Percentiles rank a stretch among this genome's conserved stretches.
Conservation (phyloP, 1,140 invertebrate genomes). For the Drosophila burlai region DNA sequence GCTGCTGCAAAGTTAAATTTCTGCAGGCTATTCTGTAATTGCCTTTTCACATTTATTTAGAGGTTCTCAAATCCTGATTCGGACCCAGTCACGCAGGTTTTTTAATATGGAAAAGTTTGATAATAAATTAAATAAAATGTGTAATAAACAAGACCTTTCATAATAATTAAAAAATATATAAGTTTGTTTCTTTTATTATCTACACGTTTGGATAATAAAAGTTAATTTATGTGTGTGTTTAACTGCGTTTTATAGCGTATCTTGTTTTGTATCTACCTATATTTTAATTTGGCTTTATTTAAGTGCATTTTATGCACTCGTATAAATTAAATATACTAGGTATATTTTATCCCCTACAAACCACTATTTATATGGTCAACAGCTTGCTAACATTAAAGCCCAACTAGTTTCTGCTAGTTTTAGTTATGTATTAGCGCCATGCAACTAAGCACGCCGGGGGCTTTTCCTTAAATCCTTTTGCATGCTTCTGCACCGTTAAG, state of each 20-base stretch:
- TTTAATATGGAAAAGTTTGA: not conserved
- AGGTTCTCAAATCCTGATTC: constrained; percentile 1
- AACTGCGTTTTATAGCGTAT: no score
- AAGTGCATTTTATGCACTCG: not conserved
- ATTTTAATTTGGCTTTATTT: not conserved
- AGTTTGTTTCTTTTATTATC: not conserved
- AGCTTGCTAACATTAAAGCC: constrained; percentile 8
- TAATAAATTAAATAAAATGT: not conserved
- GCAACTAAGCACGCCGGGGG: constrained; percentile 6
- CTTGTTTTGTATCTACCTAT: not conserved
- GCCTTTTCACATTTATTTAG: constrained; percentile 16
- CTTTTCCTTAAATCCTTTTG: constrained; percentile 29
- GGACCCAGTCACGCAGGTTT: constrained; percentile 20
- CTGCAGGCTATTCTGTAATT: constrained; percentile 32
- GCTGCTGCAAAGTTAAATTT: constrained; percentile 18
- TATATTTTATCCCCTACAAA: no score
- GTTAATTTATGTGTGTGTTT: not conserved
- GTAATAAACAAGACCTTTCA: not conserved
- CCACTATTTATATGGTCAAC: not conserved
- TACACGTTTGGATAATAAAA: not conserved
- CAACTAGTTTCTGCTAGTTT: not conserved
- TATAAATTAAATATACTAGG: not conserved
- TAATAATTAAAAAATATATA: no score
- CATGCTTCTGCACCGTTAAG: constrained; percentile 50
- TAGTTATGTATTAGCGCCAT: constrained; percentile 7